phyloP scores from a whole-genome alignment of 2,797 vertebrate species.

The Lophius americanus region DNA sequence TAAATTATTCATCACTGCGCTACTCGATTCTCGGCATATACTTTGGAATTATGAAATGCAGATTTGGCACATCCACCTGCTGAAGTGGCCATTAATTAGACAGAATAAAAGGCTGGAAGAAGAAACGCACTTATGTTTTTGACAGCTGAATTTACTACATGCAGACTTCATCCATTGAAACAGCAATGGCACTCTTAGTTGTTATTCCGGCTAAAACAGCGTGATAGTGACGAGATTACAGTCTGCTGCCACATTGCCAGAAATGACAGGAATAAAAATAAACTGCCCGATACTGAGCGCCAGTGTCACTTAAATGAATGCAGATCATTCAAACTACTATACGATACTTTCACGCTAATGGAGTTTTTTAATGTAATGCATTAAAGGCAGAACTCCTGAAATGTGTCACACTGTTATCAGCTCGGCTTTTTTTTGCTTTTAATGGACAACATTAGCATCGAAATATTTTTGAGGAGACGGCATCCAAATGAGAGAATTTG shows the following conservation, averaged over 20 bases:
- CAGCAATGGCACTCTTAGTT: not conserved
- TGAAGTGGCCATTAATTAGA: slow-evolving; percentile 24
- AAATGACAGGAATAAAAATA: slow-evolving; percentile 21
- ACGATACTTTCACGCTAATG: slow-evolving; percentile 45
- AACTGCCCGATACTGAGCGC: slow-evolving; percentile 21
- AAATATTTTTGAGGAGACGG: slow-evolving; percentile 15
- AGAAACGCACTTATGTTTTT: not conserved
- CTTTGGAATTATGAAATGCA: slow-evolving; percentile 35
- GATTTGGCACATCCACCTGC: slow-evolving; percentile 17
- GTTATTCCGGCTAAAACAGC: slow-evolving; percentile 10
- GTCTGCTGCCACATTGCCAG: slow-evolving; percentile 10
- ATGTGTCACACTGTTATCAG: slow-evolving; percentile 38
- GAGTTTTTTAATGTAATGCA: slow-evolving; percentile 49
- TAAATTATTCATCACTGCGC: slow-evolving; percentile 78
- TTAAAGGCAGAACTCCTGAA: slow-evolving; percentile 33
- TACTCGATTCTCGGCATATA: slow-evolving; percentile 64
- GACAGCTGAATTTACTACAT: not conserved
- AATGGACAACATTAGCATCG: slow-evolving; percentile 45
- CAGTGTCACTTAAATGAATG: slow-evolving; percentile 30
- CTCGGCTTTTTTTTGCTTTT: slow-evolving; percentile 27
- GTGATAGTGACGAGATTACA: slow-evolving; percentile 11
- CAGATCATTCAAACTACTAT: slow-evolving; percentile 21
- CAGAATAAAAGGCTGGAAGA: slow-evolving; percentile 9
- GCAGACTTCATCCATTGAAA: not conserved
- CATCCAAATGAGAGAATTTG: slow-evolving; percentile 32